phyloP scores from a whole-genome alignment of 2,888 invertebrate species.

The Pristionchus japonicus region DNA sequence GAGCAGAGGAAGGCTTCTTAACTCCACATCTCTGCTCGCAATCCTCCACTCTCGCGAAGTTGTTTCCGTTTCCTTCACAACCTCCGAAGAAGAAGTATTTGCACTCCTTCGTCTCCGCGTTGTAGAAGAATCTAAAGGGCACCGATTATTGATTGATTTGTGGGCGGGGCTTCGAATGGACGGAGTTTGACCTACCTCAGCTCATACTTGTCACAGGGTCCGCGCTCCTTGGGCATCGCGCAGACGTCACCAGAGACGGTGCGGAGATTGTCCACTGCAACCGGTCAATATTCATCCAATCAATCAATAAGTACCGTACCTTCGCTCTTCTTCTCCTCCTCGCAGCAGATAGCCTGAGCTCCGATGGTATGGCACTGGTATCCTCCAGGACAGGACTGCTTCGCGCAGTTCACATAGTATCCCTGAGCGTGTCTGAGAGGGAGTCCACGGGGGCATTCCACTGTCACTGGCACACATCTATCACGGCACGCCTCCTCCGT shows the following conservation, averaged over 20 bases:
- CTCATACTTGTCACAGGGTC: conserved; percentile 75
- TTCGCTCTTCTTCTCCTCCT: conserved; percentile 62
- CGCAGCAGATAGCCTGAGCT: conserved; percentile 71
- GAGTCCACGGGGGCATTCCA: conserved; percentile 52
- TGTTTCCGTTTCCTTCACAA: conserved; percentile 74
- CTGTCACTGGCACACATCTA: conserved; percentile 62
- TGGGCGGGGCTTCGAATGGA: not conserved
- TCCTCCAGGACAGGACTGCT: conserved; percentile 68
- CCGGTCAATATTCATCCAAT: not conserved
- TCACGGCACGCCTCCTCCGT: conserved; percentile 63
- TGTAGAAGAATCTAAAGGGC: conserved; percentile 61
- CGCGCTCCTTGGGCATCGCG: conserved; percentile 72
- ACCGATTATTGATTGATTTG: not conserved
- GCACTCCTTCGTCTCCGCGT: conserved; percentile 68
- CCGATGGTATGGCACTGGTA: conserved; percentile 68
- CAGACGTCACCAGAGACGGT: conserved; percentile 55
- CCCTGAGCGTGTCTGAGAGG: conserved; percentile 40
- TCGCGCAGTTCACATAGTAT: conserved; percentile 65
- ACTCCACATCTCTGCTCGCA: conserved; percentile 58
- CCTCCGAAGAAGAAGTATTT: conserved; percentile 75
- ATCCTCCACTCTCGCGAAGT: conserved; percentile 67
- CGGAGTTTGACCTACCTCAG: conserved; percentile 54
- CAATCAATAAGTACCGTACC: conserved; percentile 4
- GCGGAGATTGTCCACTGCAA: conserved; percentile 58
- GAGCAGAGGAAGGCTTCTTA: not conserved